These are phyloP conservation scores for Heliconius eleuchia DNA, from an alignment of 1,140 invertebrate species.

Conservation along the genomic window DNA sequence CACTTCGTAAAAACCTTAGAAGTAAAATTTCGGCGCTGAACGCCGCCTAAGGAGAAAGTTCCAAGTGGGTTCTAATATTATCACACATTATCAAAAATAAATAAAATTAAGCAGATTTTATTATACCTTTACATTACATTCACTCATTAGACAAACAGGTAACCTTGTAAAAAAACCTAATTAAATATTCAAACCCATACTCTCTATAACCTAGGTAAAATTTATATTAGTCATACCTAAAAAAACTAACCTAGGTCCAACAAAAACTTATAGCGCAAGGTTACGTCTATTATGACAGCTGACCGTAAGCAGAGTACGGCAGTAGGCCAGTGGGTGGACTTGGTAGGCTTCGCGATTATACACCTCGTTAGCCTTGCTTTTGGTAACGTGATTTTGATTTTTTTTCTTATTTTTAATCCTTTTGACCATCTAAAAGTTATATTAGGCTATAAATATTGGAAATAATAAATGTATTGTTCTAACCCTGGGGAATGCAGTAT, in stretches of 20 bases:
- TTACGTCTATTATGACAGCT: conserved; percentile 9
- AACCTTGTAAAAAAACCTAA: not conserved
- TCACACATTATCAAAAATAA: no score
- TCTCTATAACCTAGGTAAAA: not conserved
- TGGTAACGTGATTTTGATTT: not conserved
- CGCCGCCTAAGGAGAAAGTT: no score
- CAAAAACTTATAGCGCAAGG: not conserved
- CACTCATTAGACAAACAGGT: not conserved
- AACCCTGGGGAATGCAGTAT: no score
- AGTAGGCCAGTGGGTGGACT: conserved; percentile 28
- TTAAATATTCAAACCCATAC: not conserved
- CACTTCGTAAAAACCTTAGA: no score
- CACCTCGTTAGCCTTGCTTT: conserved; percentile 46
- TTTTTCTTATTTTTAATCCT: not conserved
- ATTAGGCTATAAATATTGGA: no score
- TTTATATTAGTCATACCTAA: not conserved
- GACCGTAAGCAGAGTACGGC: not conserved
- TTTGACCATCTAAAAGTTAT: not conserved
- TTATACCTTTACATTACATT: no score
- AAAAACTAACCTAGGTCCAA: not conserved
- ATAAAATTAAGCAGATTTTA: no score
- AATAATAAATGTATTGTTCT: no score
- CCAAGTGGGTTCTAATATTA: no score
- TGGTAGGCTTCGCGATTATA: conserved; percentile 56
- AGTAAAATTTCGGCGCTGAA: no score